Conservation (phyloP, 2,888 invertebrate genomes). For the Hemicrepidius hirtus region DNA sequence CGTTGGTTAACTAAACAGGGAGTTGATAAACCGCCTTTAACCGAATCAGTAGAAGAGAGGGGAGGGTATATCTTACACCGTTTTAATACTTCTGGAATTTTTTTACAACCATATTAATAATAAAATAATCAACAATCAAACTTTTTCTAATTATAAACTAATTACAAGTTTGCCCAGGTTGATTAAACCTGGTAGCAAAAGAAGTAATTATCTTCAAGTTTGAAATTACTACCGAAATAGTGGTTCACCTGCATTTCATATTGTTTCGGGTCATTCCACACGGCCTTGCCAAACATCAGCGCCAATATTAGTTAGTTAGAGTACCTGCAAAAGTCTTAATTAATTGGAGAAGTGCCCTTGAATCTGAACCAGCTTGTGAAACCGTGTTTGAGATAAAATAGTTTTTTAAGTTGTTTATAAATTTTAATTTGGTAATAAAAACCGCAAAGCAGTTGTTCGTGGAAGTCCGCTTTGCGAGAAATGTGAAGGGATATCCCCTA, state of each 20-base stretch:
- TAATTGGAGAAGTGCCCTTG: constrained; percentile 12
- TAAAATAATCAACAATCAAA: no score
- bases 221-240: constrained; percentile 4
- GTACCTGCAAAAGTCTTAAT: constrained; percentile 1
- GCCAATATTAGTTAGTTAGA: constrained; percentile 1
- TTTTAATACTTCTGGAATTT: no score
- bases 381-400: not conserved
- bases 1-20: no score
- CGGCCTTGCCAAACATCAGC: constrained; percentile 22
- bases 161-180: no score
- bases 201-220: constrained; percentile 7
- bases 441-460: constrained; percentile 3
- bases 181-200: no score
- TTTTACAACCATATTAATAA: no score
- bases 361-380: constrained; percentile 1
- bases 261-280: constrained; percentile 8
- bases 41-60: no score
- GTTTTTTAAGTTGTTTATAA: not conserved
- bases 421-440: constrained; percentile 12
- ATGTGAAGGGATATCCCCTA: constrained; percentile 18
- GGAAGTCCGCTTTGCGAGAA: constrained; percentile 2
- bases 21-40: no score
- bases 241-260: constrained; percentile 25
- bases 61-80: no score
- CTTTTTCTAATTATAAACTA: no score